Conservation (phyloP, 1,140 invertebrate species). For the Scaptomyza hsui region DNA sequence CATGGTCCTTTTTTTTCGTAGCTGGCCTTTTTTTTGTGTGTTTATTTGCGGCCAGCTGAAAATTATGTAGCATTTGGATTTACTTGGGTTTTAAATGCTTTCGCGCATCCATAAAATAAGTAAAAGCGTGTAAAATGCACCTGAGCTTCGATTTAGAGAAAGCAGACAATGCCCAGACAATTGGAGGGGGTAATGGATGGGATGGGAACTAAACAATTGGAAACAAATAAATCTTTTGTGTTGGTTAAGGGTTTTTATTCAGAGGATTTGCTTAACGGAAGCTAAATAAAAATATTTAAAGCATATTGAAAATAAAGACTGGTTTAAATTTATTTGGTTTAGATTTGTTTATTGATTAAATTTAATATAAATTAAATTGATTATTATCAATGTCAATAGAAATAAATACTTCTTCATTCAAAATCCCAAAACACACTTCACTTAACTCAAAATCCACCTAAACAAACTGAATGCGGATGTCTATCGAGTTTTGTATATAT, state of each 20-base stretch:
- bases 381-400: too few species aligned
- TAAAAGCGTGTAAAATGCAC: conserved; percentile 68
- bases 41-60: conserved; percentile 45
- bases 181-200: neutral
- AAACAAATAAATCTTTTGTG: conserved; percentile 9
- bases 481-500: too few species aligned
- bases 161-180: conserved; percentile 49
- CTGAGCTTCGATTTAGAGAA: conserved; percentile 47
- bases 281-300: too few species aligned
- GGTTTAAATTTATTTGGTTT: too few species aligned
- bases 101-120: conserved; percentile 43
- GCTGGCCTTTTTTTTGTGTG: conserved; percentile 31
- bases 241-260: conserved; percentile 13
- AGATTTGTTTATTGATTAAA: too few species aligned
- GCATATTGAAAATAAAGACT: too few species aligned
- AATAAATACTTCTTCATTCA: too few species aligned
- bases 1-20: conserved; percentile 41
- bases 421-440: too few species aligned
- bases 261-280: neutral
- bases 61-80: conserved; percentile 44
- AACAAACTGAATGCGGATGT: neutral
- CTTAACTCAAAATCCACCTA: too few species aligned
- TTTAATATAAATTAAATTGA: too few species aligned
- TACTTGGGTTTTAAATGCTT: conserved; percentile 21
- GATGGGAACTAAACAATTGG: neutral